phyloP scores from a whole-genome alignment of 2,888 invertebrate genomes.

The Deilephila porcellus region DNA sequence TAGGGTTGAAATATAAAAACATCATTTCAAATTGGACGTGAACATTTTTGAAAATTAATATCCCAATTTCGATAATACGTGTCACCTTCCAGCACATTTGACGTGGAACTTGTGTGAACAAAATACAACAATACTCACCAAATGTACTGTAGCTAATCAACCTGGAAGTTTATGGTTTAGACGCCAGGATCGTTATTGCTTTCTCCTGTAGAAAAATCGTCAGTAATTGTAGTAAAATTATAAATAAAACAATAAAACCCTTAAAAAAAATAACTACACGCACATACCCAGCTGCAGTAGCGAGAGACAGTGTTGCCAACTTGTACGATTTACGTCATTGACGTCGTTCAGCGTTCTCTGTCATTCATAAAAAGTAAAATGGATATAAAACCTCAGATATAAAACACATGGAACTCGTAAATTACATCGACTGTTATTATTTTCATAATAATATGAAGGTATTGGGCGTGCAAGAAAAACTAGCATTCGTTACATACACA shows the following conservation, averaged over 20 bases:
- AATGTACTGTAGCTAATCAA: slow-evolving; percentile 82
- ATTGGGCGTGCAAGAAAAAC: no score
- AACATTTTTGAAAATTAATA: slow-evolving; percentile 52
- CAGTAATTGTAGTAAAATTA: slow-evolving; percentile 19
- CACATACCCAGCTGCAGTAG: slow-evolving; percentile 80
- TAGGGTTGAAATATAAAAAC: neutral
- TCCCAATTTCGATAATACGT: slow-evolving; percentile 80
- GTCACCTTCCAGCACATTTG: slow-evolving; percentile 84
- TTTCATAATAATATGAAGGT: no score
- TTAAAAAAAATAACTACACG: slow-evolving; percentile 43
- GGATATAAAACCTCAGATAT: no score
- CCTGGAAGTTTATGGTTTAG: slow-evolving; percentile 72
- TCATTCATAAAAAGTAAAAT: no score
- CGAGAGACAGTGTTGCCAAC: slow-evolving; percentile 63
- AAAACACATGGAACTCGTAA: no score
- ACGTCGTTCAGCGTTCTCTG: neutral
- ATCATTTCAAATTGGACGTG: slow-evolving; percentile 29
- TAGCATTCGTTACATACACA: no score
- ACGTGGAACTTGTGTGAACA: slow-evolving; percentile 78
- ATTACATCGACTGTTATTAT: no score
- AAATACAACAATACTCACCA: slow-evolving; percentile 73
- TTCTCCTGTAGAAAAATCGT: slow-evolving; percentile 67
- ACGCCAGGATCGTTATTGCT: slow-evolving; percentile 77
- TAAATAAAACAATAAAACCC: slow-evolving; percentile 26
- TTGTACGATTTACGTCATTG: neutral